Evolutionary conservation across 2,888 invertebrate genomes (phyloP).

Genomic region (Apamea crenata): DNA sequence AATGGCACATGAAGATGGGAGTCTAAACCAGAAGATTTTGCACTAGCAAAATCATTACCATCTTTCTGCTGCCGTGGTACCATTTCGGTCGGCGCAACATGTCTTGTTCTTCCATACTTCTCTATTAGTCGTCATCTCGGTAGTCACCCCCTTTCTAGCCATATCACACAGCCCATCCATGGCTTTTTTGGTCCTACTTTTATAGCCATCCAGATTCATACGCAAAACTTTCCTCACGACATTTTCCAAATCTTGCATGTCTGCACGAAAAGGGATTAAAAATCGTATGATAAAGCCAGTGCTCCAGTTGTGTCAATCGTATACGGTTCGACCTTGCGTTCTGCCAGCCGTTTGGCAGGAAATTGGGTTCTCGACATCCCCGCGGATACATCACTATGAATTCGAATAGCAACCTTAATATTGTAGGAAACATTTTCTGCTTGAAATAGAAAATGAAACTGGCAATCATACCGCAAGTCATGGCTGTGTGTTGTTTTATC

Average conservation of each 20-base stretch:
- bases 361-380: conserved; percentile 43
- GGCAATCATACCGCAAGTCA: background rate
- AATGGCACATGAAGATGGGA: background rate
- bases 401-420: conserved; percentile 25
- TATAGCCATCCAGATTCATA: no score
- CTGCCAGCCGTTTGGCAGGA: conserved; percentile 30
- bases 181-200: no score
- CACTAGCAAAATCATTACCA: background rate
- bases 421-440: conserved; percentile 17
- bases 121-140: background rate
- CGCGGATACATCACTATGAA: conserved; percentile 42
- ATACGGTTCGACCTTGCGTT: conserved; percentile 35
- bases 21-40: background rate
- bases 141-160: background rate
- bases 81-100: background rate
- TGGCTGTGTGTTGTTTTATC: background rate
- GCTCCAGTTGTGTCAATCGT: conserved; percentile 32
- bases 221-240: background rate
- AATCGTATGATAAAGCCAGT: background rate
- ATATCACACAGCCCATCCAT: background rate
- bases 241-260: background rate
- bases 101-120: background rate
- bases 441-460: conserved; percentile 7
- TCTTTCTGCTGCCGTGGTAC: background rate
- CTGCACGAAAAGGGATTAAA: background rate